Percentiles rank a stretch among this genome's conserved stretches.
Conservation (phyloP, 2,797 vertebrate genomes). For the Cossypha heuglini region DNA sequence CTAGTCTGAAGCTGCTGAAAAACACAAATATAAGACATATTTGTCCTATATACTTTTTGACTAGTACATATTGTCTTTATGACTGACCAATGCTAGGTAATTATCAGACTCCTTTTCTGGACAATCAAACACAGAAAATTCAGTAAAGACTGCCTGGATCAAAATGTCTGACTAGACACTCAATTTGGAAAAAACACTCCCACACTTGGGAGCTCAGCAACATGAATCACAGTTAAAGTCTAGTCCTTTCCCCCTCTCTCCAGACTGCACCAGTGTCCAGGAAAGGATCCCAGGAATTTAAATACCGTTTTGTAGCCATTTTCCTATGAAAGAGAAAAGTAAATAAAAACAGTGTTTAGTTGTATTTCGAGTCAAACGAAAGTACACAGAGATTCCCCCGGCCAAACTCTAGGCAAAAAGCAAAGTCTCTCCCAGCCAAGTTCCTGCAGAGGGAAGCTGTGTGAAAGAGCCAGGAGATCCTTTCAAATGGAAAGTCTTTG, state of each 20-base stretch:
- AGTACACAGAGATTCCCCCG: background rate
- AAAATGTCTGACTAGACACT: background rate
- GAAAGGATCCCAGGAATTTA: slow-evolving; percentile 22
- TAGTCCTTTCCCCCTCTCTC: background rate
- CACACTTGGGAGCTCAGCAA: slow-evolving; percentile 6
- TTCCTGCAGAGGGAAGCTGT: slow-evolving; percentile 35
- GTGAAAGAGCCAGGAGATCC: slow-evolving; percentile 18
- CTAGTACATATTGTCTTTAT: background rate
- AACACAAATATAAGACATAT: background rate
- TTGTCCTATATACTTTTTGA: background rate
- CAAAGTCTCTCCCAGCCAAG: slow-evolving; percentile 23
- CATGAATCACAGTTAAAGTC: background rate
- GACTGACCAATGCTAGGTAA: background rate
- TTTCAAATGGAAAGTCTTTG: slow-evolving; percentile 34
- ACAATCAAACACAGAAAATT: slow-evolving; percentile 1
- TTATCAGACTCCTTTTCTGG: background rate
- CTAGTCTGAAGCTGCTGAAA: background rate
- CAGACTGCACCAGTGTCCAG: background rate
- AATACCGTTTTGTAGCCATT: slow-evolving; percentile 45
- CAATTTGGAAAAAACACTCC: background rate
- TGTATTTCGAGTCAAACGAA: slow-evolving; percentile 22
- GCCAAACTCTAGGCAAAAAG: slow-evolving; percentile 33
- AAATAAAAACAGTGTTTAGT: slow-evolving; percentile 45
- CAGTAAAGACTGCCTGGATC: background rate
- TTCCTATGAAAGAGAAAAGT: slow-evolving; percentile 46